Evolutionary conservation across 2,797 vertebrate species (phyloP).

Genomic region (Apodemus agrarius): DNA sequence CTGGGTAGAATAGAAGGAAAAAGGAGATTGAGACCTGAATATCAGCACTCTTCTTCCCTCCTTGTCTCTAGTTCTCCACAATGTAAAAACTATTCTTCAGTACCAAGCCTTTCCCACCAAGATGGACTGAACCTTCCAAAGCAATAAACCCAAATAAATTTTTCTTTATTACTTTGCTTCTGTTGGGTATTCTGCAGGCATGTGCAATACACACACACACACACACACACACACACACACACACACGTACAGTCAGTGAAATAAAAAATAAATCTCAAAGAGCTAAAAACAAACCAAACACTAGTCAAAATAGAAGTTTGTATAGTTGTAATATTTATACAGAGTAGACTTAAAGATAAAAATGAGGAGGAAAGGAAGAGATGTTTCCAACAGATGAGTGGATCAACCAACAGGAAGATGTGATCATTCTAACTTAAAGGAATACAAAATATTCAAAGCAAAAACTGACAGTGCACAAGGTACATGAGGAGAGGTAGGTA

Average conservation of each 20-base stretch:
- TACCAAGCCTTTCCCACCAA: background rate
- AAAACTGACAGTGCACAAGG: constrained; percentile 33
- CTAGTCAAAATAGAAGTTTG: background rate
- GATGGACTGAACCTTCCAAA: background rate
- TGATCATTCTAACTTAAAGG: constrained; percentile 37
- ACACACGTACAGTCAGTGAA: background rate
- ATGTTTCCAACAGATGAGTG: constrained; percentile 8
- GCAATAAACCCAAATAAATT: background rate
- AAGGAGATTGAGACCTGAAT: background rate
- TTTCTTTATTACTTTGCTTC: no score
- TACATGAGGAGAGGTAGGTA: background rate
- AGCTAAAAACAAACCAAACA: background rate
- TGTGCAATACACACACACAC: no score
- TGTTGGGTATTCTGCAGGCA: background rate
- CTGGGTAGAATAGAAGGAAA: background rate
- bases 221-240: background rate
- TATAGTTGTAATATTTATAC: background rate
- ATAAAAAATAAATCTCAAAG: constrained; percentile 35
- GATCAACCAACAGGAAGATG: constrained; percentile 29
- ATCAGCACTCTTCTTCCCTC: background rate
- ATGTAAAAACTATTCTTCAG: background rate
- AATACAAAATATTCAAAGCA: constrained; percentile 45
- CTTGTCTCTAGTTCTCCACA: background rate
- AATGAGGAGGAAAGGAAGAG: constrained; percentile 12
- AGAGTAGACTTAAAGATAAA: constrained; percentile 52